Conservation (phyloP, 2,797 vertebrate species). For the Haliaeetus vocifer region DNA sequence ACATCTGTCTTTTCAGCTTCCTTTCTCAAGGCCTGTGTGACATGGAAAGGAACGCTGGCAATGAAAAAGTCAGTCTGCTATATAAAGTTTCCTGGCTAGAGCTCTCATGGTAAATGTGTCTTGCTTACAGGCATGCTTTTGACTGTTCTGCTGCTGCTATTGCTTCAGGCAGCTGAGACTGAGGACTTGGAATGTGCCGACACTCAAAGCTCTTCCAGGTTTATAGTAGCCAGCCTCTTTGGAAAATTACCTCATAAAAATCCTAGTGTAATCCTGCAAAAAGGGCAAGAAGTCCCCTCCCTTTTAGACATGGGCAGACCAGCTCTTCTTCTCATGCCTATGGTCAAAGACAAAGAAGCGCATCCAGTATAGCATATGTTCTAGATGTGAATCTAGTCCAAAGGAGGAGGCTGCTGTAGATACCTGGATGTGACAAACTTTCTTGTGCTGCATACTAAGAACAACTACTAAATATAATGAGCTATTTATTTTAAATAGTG, state of each 20-base stretch:
- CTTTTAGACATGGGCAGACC: background rate
- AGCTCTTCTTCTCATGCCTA: background rate
- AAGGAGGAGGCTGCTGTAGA: background rate
- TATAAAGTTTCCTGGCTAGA: constrained; percentile 48
- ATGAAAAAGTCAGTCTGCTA: background rate
- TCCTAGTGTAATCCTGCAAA: background rate
- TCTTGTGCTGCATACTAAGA: background rate
- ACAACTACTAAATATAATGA: background rate
- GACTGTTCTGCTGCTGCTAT: constrained; percentile 9
- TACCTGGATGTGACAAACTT: background rate
- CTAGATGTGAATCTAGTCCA: background rate
- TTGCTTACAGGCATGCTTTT: constrained; percentile 43
- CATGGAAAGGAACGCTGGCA: constrained; percentile 9
- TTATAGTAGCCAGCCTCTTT: constrained; percentile 22
- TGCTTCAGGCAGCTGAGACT: constrained; percentile 19
- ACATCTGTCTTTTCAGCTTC: constrained; percentile 26
- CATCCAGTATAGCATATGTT: background rate
- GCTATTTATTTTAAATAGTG: background rate
- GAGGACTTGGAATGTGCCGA: background rate
- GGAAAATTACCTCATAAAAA: constrained; percentile 52
- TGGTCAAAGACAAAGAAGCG: background rate
- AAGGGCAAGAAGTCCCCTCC: background rate
- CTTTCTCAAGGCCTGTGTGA: constrained; percentile 21
- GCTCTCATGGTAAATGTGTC: background rate
- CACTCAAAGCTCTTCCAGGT: constrained; percentile 15